Conservation (phyloP, 2,888 invertebrate species). For the Cosmorhoe ocellata region DNA sequence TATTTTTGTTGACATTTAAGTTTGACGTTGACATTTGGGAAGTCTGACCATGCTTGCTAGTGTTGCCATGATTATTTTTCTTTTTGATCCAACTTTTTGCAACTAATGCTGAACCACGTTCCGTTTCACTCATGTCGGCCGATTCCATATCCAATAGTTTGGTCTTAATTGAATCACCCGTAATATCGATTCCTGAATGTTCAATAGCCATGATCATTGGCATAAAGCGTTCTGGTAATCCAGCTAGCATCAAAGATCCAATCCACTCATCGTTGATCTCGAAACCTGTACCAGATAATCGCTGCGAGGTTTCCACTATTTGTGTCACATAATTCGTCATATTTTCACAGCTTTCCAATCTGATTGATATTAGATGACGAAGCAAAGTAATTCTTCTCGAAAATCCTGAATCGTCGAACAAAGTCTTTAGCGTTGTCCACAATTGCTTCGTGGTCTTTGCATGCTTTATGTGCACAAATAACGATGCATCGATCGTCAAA, state of each 20-base stretch:
- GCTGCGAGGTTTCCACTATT: not conserved
- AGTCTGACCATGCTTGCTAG: too few relatives aligned
- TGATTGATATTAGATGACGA: too few relatives aligned
- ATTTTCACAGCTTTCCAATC: not conserved
- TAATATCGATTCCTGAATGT: too few relatives aligned
- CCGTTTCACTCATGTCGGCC: not conserved
- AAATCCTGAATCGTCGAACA: not conserved
- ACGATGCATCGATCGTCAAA: too few relatives aligned
- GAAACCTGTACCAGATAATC: not conserved
- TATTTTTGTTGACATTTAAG: too few relatives aligned
- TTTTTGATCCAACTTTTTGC: too few relatives aligned
- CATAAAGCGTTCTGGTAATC: not conserved
- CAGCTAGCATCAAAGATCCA: not conserved
- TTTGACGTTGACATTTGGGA: too few relatives aligned
- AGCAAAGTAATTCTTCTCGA: not conserved
- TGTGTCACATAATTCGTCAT: not conserved
- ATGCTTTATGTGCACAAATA: too few relatives aligned
- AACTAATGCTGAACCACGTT: not conserved
- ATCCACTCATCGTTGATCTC: not conserved
- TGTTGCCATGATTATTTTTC: too few relatives aligned
- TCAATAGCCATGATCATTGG: too few relatives aligned
- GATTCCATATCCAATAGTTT: not conserved
- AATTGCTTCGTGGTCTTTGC: not conserved
- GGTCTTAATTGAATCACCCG: not conserved
- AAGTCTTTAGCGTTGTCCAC: not conserved